A percentile compares a stretch with the other conserved stretches of the same genome.
These are phyloP conservation scores for Timema cristinae DNA, from an alignment of 2,888 invertebrate species.

Conservation along the genomic window DNA sequence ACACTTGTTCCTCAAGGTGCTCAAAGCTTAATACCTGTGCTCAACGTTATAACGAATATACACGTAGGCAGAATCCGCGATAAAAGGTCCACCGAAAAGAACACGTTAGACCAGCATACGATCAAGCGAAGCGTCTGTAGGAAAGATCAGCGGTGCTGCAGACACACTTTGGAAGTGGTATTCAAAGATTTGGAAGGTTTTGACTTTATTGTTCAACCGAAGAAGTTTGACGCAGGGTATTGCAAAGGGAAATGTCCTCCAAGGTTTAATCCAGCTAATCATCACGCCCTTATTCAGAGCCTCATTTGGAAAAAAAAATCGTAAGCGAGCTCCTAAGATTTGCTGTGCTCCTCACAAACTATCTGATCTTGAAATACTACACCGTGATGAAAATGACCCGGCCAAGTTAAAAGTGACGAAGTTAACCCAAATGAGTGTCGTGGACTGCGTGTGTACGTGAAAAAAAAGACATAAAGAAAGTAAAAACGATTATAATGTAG, in stretches of 20 bases:
- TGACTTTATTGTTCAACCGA: slow-evolving; percentile 64
- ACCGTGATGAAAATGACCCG: slow-evolving; percentile 59
- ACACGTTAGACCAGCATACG: slow-evolving; percentile 30
- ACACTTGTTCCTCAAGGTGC: slow-evolving; percentile 42
- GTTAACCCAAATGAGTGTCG: slow-evolving; percentile 67
- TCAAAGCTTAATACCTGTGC: slow-evolving; percentile 35
- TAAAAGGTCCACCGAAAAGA: slow-evolving; percentile 27
- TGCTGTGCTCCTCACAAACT: slow-evolving; percentile 69
- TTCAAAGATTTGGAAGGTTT: slow-evolving; percentile 62
- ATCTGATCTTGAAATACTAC: slow-evolving; percentile 59
- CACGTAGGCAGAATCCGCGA: slow-evolving; percentile 37
- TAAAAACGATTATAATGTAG: no score
- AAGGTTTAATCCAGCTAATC: slow-evolving; percentile 63
- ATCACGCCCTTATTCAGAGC: slow-evolving; percentile 66
- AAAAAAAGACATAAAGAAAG: background rate
- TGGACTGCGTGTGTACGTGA: slow-evolving; percentile 68
- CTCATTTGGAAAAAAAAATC: slow-evolving; percentile 59
- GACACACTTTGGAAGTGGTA: slow-evolving; percentile 61
- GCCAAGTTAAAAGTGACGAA: slow-evolving; percentile 60
- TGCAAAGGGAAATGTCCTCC: slow-evolving; percentile 67
- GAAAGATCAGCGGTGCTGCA: slow-evolving; percentile 51
- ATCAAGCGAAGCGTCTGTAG: slow-evolving; percentile 34
- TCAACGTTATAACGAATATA: slow-evolving; percentile 41
- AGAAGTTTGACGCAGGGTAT: slow-evolving; percentile 64
- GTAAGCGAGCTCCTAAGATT: slow-evolving; percentile 51